Evolutionary conservation across 2,113 vertebrate species (phyloP), one percentile per base, ranked within the genome.

Genomic region (Stercorarius parasiticus): DNA sequence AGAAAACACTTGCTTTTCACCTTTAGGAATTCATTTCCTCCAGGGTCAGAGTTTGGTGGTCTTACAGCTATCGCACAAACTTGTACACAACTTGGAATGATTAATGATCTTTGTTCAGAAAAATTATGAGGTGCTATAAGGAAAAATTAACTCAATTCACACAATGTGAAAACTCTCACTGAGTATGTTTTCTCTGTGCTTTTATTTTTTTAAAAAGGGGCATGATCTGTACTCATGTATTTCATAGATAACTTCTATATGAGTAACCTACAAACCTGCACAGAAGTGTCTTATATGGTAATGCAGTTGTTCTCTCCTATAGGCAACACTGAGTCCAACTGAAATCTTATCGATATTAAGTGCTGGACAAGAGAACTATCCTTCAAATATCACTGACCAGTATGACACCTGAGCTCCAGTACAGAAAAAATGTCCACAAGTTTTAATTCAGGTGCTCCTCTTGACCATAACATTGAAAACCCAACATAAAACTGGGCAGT

Each of bases 1-100:
- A 97, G 95, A 98, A 98, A 97, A 95, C 91, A 95, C 97, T 97
- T 97, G 81, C 88, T 95, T 98, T 97, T 97, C 95, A 88, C 97
- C 94, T 96, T 95, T 88, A 95, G 95, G 90, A 97, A 97, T 96
- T 98, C 26, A 98, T 98, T 98, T 97, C 96, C 97, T 97, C 89
- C 76, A 49, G 71, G 95, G 96, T 95, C 97, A 96, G 93, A 70
- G 92, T 97, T 93, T 97, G 97, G 95, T 97, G 96, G 95, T 96
- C 97, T 95, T 89, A 87, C 49, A 97, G 95, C 97, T 95, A 96
- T 96, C 47, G 7, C 95, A 91, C 82, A 94, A 95, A 88, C 84
- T 95, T 94, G 73, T 93, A 53, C 74, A 93, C 94, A 86, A 94
- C 95, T 96, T 84, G 73, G 74, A 95, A 93, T 96, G 96, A 96